These are phyloP conservation scores for Diadema setosum DNA, from an alignment of 35 echinoderm and acorn worm species.

Conservation along the genomic window DNA sequence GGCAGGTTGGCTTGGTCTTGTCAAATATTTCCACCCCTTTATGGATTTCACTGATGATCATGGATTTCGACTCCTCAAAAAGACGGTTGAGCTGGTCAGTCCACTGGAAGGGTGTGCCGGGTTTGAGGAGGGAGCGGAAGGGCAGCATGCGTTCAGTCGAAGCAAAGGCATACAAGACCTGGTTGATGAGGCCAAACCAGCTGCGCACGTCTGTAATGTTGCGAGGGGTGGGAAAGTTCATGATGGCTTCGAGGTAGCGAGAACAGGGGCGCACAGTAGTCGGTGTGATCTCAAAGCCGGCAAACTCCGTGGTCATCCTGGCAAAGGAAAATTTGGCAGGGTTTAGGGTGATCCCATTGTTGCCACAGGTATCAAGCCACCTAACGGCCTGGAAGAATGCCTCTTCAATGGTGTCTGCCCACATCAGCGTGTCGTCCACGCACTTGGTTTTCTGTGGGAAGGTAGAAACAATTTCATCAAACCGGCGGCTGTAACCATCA, in stretches of 20 bases:
- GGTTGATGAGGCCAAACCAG: conserved; percentile 37
- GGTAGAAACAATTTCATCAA: background rate
- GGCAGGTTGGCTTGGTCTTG: background rate
- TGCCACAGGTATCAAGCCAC: conserved; percentile 24
- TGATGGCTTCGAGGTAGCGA: background rate
- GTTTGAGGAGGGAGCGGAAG: background rate
- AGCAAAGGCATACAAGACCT: background rate
- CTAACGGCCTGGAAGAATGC: conserved; percentile 30
- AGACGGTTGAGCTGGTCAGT: background rate
- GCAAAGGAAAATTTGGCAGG: background rate
- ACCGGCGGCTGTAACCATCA: conserved; percentile 20
- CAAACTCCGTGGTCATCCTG: background rate
- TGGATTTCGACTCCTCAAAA: conserved; percentile 12
- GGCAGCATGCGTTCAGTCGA: background rate
- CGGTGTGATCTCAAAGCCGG: conserved; percentile 26
- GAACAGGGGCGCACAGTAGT: background rate
- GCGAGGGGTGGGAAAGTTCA: background rate
- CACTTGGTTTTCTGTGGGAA: background rate
- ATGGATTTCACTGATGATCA: conserved; percentile 17
- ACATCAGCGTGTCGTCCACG: background rate
- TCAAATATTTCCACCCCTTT: conserved; percentile 26
- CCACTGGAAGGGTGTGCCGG: background rate
- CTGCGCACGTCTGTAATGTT: background rate
- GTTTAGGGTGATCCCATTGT: conserved; percentile 27
- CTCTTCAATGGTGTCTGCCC: conserved; percentile 4